Conservation (phyloP, 2,797 vertebrate species). For the Darevskia mixta region DNA sequence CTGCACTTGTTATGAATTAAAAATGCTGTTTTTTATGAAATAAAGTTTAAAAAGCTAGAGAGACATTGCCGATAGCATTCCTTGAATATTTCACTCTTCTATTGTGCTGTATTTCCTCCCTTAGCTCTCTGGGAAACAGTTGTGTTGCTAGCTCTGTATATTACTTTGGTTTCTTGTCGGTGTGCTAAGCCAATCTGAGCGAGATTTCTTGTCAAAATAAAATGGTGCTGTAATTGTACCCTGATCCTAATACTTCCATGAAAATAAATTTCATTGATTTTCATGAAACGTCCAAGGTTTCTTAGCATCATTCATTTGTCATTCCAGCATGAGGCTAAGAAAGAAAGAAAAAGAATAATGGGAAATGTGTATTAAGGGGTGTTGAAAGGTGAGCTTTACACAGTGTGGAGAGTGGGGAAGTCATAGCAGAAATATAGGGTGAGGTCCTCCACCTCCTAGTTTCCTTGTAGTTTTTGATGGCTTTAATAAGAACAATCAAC, state of each 20-base stretch:
- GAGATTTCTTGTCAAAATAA: slow-evolving; percentile 44
- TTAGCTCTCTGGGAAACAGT: slow-evolving; percentile 37
- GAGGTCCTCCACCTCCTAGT: slow-evolving; percentile 7
- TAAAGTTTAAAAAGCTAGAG: not conserved
- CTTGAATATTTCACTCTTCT: not conserved
- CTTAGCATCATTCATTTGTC: slow-evolving; percentile 42
- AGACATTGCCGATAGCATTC: not conserved
- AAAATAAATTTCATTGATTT: slow-evolving; percentile 27
- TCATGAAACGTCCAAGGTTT: not conserved
- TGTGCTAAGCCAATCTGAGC: slow-evolving; percentile 57
- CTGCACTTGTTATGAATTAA: not conserved
- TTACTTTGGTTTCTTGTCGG: slow-evolving; percentile 40
- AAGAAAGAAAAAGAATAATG: slow-evolving; percentile 41
- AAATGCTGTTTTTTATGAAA: not conserved
- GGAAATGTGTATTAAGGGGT: slow-evolving; percentile 18
- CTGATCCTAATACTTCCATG: not conserved
- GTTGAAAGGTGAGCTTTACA: not conserved
- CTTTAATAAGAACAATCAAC: slow-evolving; percentile 47
- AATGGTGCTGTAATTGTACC: slow-evolving; percentile 32
- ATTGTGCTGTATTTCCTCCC: slow-evolving; percentile 7
- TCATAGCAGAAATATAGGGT: not conserved
- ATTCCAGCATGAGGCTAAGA: slow-evolving; percentile 23
- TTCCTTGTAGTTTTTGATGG: slow-evolving; percentile 46
- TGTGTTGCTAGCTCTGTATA: slow-evolving; percentile 41
- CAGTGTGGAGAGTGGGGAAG: slow-evolving; percentile 28